phyloP scores from a whole-genome alignment of 2,888 invertebrate species.

The Scrobipalpa costella region DNA sequence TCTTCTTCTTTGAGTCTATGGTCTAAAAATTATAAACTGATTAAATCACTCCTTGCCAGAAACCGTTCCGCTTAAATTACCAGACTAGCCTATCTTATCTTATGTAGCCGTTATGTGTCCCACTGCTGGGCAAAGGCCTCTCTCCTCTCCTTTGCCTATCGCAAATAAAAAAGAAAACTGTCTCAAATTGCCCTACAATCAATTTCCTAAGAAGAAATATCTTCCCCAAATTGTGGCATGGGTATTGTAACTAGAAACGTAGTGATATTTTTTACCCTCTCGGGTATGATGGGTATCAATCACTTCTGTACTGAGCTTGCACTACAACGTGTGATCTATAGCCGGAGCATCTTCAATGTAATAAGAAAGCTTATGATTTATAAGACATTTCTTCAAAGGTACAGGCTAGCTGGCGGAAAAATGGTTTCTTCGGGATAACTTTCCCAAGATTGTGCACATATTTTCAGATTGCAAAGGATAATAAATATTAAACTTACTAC shows the following conservation, averaged over 20 bases:
- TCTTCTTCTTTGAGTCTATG: too few species aligned
- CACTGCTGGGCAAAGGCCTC: too few species aligned
- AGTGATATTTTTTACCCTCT: not conserved
- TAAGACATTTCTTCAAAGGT: conserved; percentile 6
- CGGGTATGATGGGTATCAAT: conserved; percentile 6
- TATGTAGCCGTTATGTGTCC: too few species aligned
- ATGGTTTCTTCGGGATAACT: not conserved
- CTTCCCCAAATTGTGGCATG: too few species aligned
- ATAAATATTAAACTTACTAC: too few species aligned
- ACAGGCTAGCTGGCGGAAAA: not conserved
- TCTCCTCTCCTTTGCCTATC: too few species aligned
- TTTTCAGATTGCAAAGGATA: too few species aligned
- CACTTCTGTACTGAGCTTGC: not conserved
- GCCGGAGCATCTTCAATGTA: conserved; percentile 1
- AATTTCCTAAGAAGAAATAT: not conserved
- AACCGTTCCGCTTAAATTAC: too few species aligned
- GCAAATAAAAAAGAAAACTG: not conserved
- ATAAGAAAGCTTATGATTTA: conserved; percentile 5
- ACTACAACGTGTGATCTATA: not conserved
- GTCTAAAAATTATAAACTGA: too few species aligned
- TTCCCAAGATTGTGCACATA: not conserved
- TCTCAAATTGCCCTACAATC: not conserved
- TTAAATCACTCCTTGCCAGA: too few species aligned
- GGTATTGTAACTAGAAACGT: not conserved
- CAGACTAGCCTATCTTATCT: too few species aligned